Percentiles rank a stretch among this genome's conserved stretches.
These are phyloP conservation scores for Trachythela sp. DNA, from an alignment of 64 coral and sea anemone genomes.

Conservation along the genomic window DNA sequence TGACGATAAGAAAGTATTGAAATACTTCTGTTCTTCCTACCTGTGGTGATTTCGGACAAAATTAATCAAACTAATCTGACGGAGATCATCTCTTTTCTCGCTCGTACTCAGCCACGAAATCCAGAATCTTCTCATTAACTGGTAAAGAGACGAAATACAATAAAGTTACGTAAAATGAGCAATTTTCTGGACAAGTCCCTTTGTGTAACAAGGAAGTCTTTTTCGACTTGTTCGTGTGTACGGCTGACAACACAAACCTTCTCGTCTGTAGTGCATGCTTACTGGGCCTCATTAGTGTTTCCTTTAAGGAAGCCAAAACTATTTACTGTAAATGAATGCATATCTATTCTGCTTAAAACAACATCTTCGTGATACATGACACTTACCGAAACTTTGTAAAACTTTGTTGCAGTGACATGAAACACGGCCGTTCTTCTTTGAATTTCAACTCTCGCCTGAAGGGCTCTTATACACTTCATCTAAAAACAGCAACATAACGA, in stretches of 20 bases:
- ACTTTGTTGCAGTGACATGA: not conserved
- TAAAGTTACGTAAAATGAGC: not conserved
- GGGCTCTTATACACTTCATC: not conserved
- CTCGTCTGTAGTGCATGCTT: too few relatives aligned
- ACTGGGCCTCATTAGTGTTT: too few relatives aligned
- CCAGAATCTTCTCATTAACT: constrained; percentile 70
- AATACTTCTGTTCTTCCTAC: constrained; percentile 25
- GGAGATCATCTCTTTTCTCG: constrained; percentile 86
- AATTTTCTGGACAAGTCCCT: too few relatives aligned
- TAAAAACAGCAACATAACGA: not conserved
- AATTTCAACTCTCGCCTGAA: not conserved
- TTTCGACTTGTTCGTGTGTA: too few relatives aligned
- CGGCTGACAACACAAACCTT: too few relatives aligned
- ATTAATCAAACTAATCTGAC: constrained; percentile 54
- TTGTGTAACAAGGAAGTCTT: too few relatives aligned
- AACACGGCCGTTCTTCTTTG: not conserved
- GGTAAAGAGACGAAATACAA: not conserved
- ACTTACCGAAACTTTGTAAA: not conserved
- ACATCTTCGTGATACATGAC: not conserved
- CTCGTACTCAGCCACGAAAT: constrained; percentile 69
- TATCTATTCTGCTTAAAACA: not conserved
- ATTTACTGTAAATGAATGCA: too few relatives aligned
- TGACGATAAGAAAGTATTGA: not conserved
- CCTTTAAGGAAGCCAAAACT: too few relatives aligned
- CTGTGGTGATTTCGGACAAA: constrained; percentile 64